A percentile compares a stretch with the other conserved stretches of the same genome.
phyloP scores from a whole-genome alignment of 2,113 vertebrate species.

The Panthera uncia region DNA sequence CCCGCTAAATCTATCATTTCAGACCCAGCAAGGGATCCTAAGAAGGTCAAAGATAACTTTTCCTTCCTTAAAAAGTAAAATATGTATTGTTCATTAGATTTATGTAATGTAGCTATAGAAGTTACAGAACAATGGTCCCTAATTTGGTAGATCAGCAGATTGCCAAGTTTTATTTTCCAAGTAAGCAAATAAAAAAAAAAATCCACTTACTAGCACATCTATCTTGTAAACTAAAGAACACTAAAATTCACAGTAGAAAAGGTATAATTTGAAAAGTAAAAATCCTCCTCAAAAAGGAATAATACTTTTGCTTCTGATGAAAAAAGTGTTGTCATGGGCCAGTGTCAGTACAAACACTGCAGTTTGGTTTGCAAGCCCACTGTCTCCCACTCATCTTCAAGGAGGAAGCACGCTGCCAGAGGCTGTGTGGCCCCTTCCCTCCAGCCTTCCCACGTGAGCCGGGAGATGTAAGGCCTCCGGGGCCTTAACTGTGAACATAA shows the following conservation, averaged over 20 bases:
- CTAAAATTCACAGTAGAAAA: not conserved
- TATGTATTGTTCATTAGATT: not conserved
- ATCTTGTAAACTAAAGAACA: not conserved
- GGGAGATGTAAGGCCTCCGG: not conserved
- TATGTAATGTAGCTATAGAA: not conserved
- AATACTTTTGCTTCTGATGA: not conserved
- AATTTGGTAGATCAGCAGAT: not conserved
- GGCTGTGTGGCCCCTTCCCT: not conserved
- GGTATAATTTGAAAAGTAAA: not conserved
- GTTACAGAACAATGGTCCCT: not conserved
- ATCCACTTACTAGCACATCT: not conserved
- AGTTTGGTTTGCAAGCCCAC: not conserved
- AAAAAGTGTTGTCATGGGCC: not conserved
- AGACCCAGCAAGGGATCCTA: not conserved
- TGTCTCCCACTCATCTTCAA: not conserved
- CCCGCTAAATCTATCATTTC: not conserved
- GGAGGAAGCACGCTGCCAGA: rapidly evolving
- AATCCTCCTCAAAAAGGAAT: not conserved
- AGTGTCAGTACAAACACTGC: not conserved
- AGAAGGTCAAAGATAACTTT: not conserved
- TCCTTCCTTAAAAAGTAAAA: not conserved
- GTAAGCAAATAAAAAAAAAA: not conserved
- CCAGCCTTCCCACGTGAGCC: not conserved
- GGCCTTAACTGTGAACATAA: not conserved
- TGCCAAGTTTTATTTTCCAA: not conserved